Conservation (phyloP, 2,888 invertebrate genomes). For the Horisme vitalbata region DNA sequence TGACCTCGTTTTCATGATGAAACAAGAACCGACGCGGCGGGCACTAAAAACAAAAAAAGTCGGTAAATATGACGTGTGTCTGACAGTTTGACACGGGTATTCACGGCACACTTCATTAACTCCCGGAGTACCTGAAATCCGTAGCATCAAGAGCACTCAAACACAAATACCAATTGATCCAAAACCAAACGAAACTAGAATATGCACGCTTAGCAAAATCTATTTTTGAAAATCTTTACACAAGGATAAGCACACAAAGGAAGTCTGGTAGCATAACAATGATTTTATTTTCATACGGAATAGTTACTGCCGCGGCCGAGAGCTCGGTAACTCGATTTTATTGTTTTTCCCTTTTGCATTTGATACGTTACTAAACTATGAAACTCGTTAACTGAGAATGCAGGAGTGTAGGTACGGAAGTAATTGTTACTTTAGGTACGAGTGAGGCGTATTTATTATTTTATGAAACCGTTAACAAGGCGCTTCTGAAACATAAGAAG, state of each 20-base stretch:
- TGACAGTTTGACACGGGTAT: slow-evolving; percentile 79
- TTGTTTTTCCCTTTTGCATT: slow-evolving; percentile 20
- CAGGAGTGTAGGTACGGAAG: slow-evolving; percentile 9
- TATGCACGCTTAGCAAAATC: slow-evolving; percentile 31
- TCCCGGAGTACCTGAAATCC: slow-evolving; percentile 55
- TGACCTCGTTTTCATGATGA: slow-evolving; percentile 38
- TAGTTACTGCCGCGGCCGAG: slow-evolving; percentile 19
- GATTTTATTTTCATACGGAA: slow-evolving; percentile 32
- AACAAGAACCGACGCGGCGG: slow-evolving; percentile 61
- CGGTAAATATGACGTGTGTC: slow-evolving; percentile 72
- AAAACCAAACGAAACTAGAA: slow-evolving; percentile 38
- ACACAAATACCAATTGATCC: slow-evolving; percentile 38
- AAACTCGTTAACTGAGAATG: slow-evolving; percentile 23
- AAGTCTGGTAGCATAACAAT: slow-evolving; percentile 28
- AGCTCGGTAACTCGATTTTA: slow-evolving; percentile 19
- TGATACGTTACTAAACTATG: slow-evolving; percentile 24
- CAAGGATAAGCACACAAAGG: slow-evolving; percentile 43
- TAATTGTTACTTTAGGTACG: slow-evolving; percentile 8
- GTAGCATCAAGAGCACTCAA: slow-evolving; percentile 40
- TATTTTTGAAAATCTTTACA: slow-evolving; percentile 39
- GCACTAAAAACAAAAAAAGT: slow-evolving; percentile 57
- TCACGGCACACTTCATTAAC: slow-evolving; percentile 72
- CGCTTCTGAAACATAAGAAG: too few relatives aligned
- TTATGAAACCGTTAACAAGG: slow-evolving; percentile 1
- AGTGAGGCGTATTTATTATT: not conserved